Percentiles rank a stretch among this genome's conserved stretches.
Evolutionary conservation across 2,797 vertebrate species (phyloP).

Genomic region (Bryconaethiops microstoma): DNA sequence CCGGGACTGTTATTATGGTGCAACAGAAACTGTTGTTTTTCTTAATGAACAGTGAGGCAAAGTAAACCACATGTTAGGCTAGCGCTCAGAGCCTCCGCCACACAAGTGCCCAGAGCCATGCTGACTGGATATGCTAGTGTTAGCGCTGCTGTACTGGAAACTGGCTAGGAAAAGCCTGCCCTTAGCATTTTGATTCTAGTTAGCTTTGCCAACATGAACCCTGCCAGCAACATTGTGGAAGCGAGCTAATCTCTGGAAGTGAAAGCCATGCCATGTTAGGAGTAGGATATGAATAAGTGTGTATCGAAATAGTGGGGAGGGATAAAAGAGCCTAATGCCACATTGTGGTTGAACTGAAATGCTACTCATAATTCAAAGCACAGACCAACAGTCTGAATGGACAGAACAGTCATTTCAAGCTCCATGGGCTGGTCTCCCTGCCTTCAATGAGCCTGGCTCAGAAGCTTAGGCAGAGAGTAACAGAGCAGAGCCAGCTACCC

Average conservation of each 20-base stretch:
- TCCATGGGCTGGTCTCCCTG: constrained; percentile 35
- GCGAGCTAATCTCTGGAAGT: constrained; percentile 56
- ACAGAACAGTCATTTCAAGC: constrained; percentile 32
- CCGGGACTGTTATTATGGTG: constrained; percentile 66
- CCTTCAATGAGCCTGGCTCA: constrained; percentile 49
- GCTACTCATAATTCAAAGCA: constrained; percentile 45
- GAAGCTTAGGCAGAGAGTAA: constrained; percentile 59
- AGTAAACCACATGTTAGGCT: constrained; percentile 63
- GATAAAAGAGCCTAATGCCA: constrained; percentile 41
- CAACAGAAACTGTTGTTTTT: constrained; percentile 61
- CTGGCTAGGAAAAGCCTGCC: constrained; percentile 22
- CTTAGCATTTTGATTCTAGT: background rate
- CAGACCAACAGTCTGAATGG: constrained; percentile 23
- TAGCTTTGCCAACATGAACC: constrained; percentile 35
- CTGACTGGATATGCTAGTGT: constrained; percentile 51
- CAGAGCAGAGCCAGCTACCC: constrained; percentile 52
- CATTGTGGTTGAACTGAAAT: constrained; percentile 40
- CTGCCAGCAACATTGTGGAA: constrained; percentile 53
- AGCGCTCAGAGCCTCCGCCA: constrained; percentile 52
- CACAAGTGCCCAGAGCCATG: constrained; percentile 61
- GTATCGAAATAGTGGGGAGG: constrained; percentile 8
- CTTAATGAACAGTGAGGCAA: constrained; percentile 68
- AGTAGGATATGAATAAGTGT: constrained; percentile 34
- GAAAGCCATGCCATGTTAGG: constrained; percentile 36
- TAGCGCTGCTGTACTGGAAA: background rate